phyloP scores from a whole-genome alignment of 1,140 invertebrate genomes.

The Trissolcus basalis region DNA sequence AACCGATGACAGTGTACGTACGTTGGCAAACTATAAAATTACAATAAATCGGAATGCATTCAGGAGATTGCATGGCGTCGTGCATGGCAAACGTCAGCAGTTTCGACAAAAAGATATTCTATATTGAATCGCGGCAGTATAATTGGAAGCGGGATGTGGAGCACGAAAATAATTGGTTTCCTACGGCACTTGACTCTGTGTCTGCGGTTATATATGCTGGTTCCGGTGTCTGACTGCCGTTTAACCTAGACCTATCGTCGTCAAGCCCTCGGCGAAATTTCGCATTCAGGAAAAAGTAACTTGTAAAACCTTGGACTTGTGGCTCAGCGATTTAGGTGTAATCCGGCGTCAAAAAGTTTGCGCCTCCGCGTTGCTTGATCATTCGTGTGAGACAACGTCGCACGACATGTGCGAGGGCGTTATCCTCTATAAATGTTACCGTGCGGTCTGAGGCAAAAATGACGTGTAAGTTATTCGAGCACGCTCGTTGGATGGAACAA shows the following conservation, averaged over 20 bases:
- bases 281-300: slow-evolving; percentile 20
- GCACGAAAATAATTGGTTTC: slow-evolving; percentile 73
- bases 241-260: slow-evolving; percentile 67
- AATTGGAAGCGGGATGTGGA: slow-evolving; percentile 72
- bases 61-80: slow-evolving; percentile 20
- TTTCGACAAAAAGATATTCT: slow-evolving; percentile 54
- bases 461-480: slow-evolving; percentile 6
- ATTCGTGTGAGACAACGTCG: slow-evolving; percentile 1
- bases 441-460: slow-evolving; percentile 3
- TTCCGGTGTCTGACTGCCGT: slow-evolving; percentile 61
- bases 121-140: slow-evolving; percentile 58
- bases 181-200: slow-evolving; percentile 45
- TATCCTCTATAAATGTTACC: too few relatives aligned
- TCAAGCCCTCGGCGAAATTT: slow-evolving; percentile 36
- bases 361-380: slow-evolving; percentile 11
- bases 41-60: slow-evolving; percentile 35
- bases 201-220: slow-evolving; percentile 50
- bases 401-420: too few relatives aligned
- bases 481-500: not conserved
- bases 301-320: slow-evolving; percentile 43
- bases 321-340: not conserved
- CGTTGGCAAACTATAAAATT: slow-evolving; percentile 30
- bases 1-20: not conserved
- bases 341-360: not conserved
- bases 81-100: slow-evolving; percentile 53